Base-by-base conservation (phyloP, 2,797 vertebrate species). In the Choloepus didactylus region DNA sequence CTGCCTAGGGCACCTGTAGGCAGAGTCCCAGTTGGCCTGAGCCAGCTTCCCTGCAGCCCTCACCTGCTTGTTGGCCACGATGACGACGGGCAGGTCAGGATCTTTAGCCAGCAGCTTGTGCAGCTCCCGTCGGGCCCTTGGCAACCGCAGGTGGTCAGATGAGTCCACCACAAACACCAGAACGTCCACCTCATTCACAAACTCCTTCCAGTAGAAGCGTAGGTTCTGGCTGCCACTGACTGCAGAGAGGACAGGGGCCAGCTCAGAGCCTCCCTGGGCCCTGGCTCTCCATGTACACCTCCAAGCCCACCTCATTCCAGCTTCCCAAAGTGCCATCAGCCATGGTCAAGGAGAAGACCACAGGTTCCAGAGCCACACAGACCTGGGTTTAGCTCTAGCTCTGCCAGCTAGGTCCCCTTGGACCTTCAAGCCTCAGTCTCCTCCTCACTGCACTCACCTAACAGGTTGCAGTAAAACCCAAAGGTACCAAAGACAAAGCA, bases 111-210 rank as follows among this genome's bases (percentile, higher is more conserved):
- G 98, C 86, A 99, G 98, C 11, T 97, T 97, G 91, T 99, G 99
- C 87, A 99, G 98, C 73, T 99, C 99, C 9, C 98, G 98, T 77
- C 98, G 99, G 0, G 99, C 99, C 76, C 98, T 80, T 0, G 98
- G 98, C 92, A 99, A 97, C n/a, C 99, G 98, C 0, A 87, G 96
- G 72, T 98, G 97, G 97, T 99, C 99, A 1, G 99, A 98, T 0
- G 99, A 99, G 96, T 99, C 99, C 96, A 99, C 99, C 97, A 99
- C 98, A 0, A 99, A 99, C 87, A 99, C 98, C 97, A 99, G 98
- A 60, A 99, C 93, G 0, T 99, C 98, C 54, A 99, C 98, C 96
- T 98, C 98, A 54, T 98, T 99, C 97, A 99, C 97, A 97, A 99
- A 99, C 86, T 99, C 99, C 2, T 97, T 98, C 99, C 99, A 99